Base-by-base conservation (phyloP, 2,113 vertebrate genomes). In the Meleagris gallopavo region DNA sequence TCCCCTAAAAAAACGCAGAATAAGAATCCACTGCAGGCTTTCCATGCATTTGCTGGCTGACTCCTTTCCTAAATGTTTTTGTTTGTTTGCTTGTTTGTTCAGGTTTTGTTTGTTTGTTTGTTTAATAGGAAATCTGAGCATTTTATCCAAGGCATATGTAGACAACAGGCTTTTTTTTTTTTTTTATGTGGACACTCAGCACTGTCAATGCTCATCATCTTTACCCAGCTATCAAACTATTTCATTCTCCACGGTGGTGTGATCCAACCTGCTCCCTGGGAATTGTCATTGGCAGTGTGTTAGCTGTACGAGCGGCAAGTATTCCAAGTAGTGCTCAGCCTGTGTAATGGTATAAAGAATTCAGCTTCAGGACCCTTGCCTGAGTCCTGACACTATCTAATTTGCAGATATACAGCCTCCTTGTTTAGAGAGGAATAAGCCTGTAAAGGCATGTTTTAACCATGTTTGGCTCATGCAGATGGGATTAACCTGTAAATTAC, bases 131-230 rank as follows among this genome's bases (percentile, higher is more conserved):
- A 80, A 73, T 16, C 7, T 30, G 8, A 77, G 3, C 41, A 40
- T 81, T 41, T 78, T 34, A 29, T 21, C 15, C 55, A 38, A 77
- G 24, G 25, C 25, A 1, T 45, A 29, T 45, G 5, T 83, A 46
- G 27, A 41, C 62, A 52, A 50, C 65, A 30, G 25, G 12, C 3
- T 36, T 50, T 50, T 48, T 36, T 71, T 50, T 75, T 71, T 52
- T 60, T 55, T 75, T 8, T 34, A 11, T 13, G 5, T 52, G 21
- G 25, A 69, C 79, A 79, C 34, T 60, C 22, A 91, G 34, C 34
- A 52, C 2, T 38, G 11, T 3, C 48, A 20, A 4, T 13, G 8
- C 0, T 0, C 27, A 52, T 70, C 22, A 24, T 87, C 43, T 79
- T 10, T 36, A 64, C 58, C 52, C 62, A 79, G 46, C 38, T 72